Base-by-base conservation (phyloP, 2,113 vertebrate species). In the Pleuronectes platessa region DNA sequence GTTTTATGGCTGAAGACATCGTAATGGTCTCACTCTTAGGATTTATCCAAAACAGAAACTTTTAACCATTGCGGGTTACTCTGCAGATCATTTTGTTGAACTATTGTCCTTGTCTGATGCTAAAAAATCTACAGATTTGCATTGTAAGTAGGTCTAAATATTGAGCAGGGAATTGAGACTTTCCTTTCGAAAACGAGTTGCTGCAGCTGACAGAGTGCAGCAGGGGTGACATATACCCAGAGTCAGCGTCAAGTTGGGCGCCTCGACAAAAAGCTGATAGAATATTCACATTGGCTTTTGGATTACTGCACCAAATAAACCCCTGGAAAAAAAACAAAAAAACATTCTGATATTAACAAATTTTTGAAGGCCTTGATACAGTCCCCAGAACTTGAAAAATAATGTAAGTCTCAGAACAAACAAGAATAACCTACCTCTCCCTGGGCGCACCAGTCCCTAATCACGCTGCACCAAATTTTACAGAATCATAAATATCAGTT, bases 91-190 rank as follows among this genome's bases (percentile, higher is more conserved):
- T 64, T 75, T 27, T 14, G 58, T 53, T 42, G 40, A 63, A 70
- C 62, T 31, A 31, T 31, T 51, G 49, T 69, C 7, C 21, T 71
- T 55, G 24, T n/a, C 3, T 35, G 17, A 71, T 26, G 15, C n/a
- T 7, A 13, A 74, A 79, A 27, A 55, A 31, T 21, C 12, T 1
- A 42, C 40, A 37, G 27, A 24, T 68, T 68, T 66, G 35, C 26
- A 71, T 26, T 61, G 35, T 75, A 71, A 71, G 26, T 61, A 26
- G 26, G 55, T 70, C 51, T 53, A 64, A 73, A 66, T 15, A 59
- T 18, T 49, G 21, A 59, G 49, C 20, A 20, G 66, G 66, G 21
- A 68, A 18, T 6, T 18, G 14, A 24, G 4, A 56, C 27, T 24
- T 20, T 40, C 13, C 27, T 23, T 35, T 24, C 55, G 1, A 49